Evolutionary conservation across 2,113 vertebrate species (phyloP).

Genomic region (Semnornis frantzii): DNA sequence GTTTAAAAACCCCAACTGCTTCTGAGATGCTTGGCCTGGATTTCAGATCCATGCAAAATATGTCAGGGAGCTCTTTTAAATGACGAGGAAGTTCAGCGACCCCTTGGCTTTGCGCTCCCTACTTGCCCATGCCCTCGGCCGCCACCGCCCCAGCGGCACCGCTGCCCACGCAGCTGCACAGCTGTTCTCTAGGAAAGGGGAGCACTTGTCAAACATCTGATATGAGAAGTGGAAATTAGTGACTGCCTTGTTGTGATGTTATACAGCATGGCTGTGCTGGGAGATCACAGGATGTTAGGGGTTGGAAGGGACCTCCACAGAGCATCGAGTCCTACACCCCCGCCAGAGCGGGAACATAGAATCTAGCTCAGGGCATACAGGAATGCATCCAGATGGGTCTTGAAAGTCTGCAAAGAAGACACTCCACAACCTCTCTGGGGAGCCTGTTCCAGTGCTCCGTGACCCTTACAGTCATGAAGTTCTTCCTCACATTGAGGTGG

Average conservation of each 20-base stretch:
- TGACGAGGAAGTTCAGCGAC: rapidly evolving
- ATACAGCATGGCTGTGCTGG: neutral
- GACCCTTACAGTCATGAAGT: too few species aligned
- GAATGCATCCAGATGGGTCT: too few species aligned
- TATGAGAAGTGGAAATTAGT: neutral
- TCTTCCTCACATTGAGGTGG: too few species aligned
- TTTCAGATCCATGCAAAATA: neutral
- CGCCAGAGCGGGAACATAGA: too few species aligned
- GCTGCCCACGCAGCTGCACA: neutral
- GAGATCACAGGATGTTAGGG: neutral
- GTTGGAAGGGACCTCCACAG: neutral
- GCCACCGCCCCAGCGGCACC: neutral
- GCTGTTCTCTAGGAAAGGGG: neutral
- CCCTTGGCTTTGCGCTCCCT: neutral
- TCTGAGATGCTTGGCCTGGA: neutral
- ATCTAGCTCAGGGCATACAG: too few species aligned
- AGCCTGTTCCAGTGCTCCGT: too few species aligned
- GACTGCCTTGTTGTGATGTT: neutral
- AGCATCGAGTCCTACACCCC: too few species aligned
- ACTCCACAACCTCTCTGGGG: too few species aligned
- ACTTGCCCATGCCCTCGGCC: neutral
- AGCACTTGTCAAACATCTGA: neutral
- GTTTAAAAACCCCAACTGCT: neutral
- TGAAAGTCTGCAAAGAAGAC: too few species aligned
- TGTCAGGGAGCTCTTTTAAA: neutral